Base-by-base conservation (phyloP, 2,797 vertebrate species). In the Oreonectes daqikongensis region DNA sequence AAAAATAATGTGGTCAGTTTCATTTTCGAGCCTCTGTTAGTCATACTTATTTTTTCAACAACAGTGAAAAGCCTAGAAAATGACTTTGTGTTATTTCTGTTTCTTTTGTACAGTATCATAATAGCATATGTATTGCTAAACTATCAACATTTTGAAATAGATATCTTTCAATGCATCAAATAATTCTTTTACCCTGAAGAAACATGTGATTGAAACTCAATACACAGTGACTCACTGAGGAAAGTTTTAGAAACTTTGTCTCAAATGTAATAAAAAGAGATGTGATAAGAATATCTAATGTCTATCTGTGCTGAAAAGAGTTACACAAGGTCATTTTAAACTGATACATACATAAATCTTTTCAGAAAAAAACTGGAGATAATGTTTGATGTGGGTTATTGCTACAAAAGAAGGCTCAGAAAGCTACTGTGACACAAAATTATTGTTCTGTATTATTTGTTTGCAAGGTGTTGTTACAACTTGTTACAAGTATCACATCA, bases 101-200 rank as follows among this genome's bases (percentile, higher is more conserved):
- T 18, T 35, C 7, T 52, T 53, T n/a, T 35, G 12, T 38, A 35
- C 14, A 4, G 14, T 32, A 52, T 61, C 59, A 61, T 61, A 30
- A 35, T 35, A 50, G 17, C 42, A 61, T 12, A 63, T 11, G 7
- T 38, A n/a, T 63, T 63, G 20, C 48, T 38, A 50, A 72, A 72
- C 57, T 61, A 32, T 72, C 28, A 72, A 72, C 40, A 35, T 72
- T 61, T 32, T 48, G n/a, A 71, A 71, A 72, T 22, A 35, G 14
- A 72, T 50, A 50, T 38, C 1, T 46, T 61, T 50, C 4, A 18
- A 38, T 38, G 57, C 44, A 63, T 61, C 28, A 61, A 32, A 35
- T 38, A 35, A 61, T 22, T 22, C 15, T 52, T 52, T 22, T 26
- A 35, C 28, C 46, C 28, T 9, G n/a, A 22, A 69, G 46, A 69